These are phyloP conservation scores for Sepioteuthis lessoniana DNA, from an alignment of 2,888 invertebrate species.

Conservation along the genomic window DNA sequence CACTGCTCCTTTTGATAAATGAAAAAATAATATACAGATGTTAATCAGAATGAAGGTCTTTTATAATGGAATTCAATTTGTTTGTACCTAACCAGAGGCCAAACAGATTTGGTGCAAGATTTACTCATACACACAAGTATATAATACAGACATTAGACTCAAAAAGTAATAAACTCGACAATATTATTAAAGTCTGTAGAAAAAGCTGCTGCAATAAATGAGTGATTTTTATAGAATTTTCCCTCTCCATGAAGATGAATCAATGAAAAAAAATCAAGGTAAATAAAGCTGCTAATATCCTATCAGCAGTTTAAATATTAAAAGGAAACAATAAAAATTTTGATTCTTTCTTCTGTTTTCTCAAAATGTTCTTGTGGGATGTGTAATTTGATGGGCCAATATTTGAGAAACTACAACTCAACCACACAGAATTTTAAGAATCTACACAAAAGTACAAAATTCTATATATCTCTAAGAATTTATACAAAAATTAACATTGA, in stretches of 20 bases:
- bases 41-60: background rate
- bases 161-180: background rate
- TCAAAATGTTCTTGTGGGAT: too few species aligned
- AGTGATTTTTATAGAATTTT: background rate
- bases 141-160: background rate
- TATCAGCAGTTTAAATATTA: background rate
- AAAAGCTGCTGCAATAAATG: background rate
- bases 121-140: background rate
- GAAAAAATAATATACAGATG: slow-evolving; percentile 1
- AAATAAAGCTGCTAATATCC: background rate
- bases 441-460: too few species aligned
- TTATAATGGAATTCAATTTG: slow-evolving; percentile 3
- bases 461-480: too few species aligned
- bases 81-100: background rate
- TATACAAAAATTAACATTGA: too few species aligned
- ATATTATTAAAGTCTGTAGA: background rate
- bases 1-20: background rate
- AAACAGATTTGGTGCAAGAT: background rate
- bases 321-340: too few species aligned
- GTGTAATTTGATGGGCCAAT: too few species aligned
- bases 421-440: too few species aligned
- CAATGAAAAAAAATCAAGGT: too few species aligned
- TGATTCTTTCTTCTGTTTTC: too few species aligned
- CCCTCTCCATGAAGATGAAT: background rate
- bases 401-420: too few species aligned